Evolutionary conservation across 1,140 invertebrate genomes (phyloP), one percentile per base, ranked within the genome.

Genomic region (Micrasema minimum): DNA sequence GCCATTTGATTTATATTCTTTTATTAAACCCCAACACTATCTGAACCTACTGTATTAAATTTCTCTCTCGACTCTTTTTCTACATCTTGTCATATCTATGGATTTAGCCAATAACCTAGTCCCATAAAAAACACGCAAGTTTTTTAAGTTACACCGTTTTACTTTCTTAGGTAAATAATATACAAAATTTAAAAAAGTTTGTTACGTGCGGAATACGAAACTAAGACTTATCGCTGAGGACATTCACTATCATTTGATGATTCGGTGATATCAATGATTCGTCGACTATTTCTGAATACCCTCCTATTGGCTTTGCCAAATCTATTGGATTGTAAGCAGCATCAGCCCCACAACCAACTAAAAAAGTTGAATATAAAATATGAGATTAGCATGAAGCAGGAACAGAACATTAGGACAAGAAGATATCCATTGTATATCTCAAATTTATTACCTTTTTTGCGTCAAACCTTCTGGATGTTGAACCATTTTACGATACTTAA

Each of bases 341-440:
- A 69, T 75, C 73, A 22, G 73, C 73, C 22, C 73, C 73, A 18
- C 73, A 75, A 6, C 73, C 73, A 4, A 75, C 73, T 75, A 37
- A 72, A 66, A 57, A 57, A 23, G 20, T 9, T 51, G 37, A 4
- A 57, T 26, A 59, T 18, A n/a, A n/a, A n/a, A n/a, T n/a, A n/a
- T n/a, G n/a, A n/a, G n/a, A n/a, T n/a, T n/a, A n/a, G n/a, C n/a
- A n/a, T n/a, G n/a, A n/a, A n/a, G n/a, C n/a, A n/a, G n/a, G n/a
- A n/a, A n/a, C n/a, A n/a, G n/a, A n/a, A n/a, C n/a, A n/a, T n/a
- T n/a, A n/a, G n/a, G n/a, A n/a, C n/a, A n/a, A n/a, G n/a, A n/a
- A n/a, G n/a, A n/a, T n/a, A n/a, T n/a, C n/a, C n/a, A n/a, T n/a
- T n/a, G n/a, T n/a, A n/a, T n/a, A n/a, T n/a, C n/a, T n/a, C n/a